Evolutionary conservation across 1,140 invertebrate species (phyloP), one percentile per base, ranked within the genome.

Genomic region (Cyclargus thomasi): DNA sequence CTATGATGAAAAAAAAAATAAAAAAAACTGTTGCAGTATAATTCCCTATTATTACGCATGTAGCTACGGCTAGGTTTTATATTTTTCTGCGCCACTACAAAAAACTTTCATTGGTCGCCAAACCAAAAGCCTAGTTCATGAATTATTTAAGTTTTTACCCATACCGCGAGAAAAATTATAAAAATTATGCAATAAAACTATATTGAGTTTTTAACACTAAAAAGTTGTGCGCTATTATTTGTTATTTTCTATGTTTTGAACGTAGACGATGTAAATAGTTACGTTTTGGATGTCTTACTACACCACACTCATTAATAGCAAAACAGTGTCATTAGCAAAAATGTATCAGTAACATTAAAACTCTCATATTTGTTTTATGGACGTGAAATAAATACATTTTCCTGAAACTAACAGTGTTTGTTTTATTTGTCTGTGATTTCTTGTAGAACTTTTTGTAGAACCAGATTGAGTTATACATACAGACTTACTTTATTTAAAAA

Each of bases 311-410:
- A 88, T 88, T 86, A 88, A 85, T 79, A 76, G 85, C 83, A 82
- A 81, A 74, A 79, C 74, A 81, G 81, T 80, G 81, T 85, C 85
- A 82, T 80, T 86, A 86, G 83, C 73, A 81, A 88, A 81, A 80
- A 85, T 83, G 76, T 71, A 79, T 82, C 80, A 74, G 70, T 70
- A 77, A 79, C 64, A 65, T 74, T 79, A 78, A 81, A 78, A 73
- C 75, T 80, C 75, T 80, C 75, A 79, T 77, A 70, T 86, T 88
- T 88, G 74, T 80, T 85, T 86, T 88, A 84, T 82, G 70, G 70
- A 85, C 70, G 75, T 88, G 79, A 74, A 78, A 88, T 86, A 86
- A 88, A 86, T 79, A 85, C 79, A 85, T 83, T 84, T 80, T 86
- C 82, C 78, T 76, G 70, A 83, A 70, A 62, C 39, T 74, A 68